These are phyloP conservation scores for Myrmecobius fasciatus DNA, from an alignment of 2,113 vertebrate genomes.

Conservation along the genomic window DNA sequence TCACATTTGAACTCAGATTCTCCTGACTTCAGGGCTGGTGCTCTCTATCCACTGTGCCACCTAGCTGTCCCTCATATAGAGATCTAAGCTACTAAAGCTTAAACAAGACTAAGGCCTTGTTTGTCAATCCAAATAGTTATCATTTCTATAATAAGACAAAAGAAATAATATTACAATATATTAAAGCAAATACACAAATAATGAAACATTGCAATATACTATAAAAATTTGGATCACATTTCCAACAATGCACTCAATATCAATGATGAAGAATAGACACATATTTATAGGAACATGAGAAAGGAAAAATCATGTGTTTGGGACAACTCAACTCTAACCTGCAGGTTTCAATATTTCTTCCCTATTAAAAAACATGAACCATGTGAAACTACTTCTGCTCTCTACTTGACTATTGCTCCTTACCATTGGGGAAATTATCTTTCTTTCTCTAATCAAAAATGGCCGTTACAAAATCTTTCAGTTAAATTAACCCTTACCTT, in stretches of 20 bases:
- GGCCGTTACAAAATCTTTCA: background rate
- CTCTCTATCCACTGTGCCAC: too few relatives aligned
- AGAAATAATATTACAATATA: background rate
- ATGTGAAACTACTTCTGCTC: background rate
- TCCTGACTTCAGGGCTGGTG: too few relatives aligned
- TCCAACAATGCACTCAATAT: background rate
- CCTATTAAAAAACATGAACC: background rate
- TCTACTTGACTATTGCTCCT: background rate
- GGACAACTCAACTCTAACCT: background rate
- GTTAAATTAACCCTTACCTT: background rate
- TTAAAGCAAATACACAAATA: background rate
- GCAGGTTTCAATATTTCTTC: background rate
- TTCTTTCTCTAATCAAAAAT: background rate
- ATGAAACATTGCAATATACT: background rate
- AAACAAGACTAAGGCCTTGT: background rate
- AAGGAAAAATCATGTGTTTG: background rate
- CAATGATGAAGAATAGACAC: background rate
- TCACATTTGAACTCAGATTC: too few relatives aligned
- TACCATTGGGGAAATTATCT: background rate
- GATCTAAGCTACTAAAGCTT: background rate
- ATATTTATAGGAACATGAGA: background rate
- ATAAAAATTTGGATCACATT: background rate
- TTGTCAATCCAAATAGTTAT: background rate
- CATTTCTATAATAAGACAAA: background rate
- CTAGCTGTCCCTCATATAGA: too few relatives aligned